Conservation (phyloP, 1,140 invertebrate genomes). For the Colletes gigas region DNA sequence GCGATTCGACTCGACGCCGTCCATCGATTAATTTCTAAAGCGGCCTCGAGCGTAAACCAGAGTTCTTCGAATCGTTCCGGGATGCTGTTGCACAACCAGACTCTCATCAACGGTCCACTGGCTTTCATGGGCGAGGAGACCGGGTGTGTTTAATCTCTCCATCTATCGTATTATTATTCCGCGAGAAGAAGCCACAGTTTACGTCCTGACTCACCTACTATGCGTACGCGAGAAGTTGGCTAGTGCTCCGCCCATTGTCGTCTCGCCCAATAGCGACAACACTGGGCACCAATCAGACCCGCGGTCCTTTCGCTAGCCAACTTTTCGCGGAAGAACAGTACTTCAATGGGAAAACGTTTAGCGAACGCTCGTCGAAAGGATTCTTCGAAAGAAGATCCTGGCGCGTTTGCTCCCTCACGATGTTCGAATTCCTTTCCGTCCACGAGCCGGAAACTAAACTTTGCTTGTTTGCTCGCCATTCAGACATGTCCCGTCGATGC, state of each 20-base stretch:
- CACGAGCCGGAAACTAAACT: neutral
- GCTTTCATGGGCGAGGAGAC: conserved; percentile 70
- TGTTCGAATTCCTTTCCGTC: neutral
- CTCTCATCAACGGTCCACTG: conserved; percentile 69
- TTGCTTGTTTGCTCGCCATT: neutral
- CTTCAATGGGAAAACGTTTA: conserved; percentile 60
- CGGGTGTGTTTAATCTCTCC: conserved; percentile 42
- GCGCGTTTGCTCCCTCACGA: too few relatives aligned
- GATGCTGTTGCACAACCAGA: conserved; percentile 73
- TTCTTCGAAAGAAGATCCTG: neutral
- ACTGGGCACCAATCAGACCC: too few relatives aligned
- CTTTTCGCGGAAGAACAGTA: too few relatives aligned
- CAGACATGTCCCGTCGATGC: conserved; percentile 67
- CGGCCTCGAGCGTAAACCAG: neutral
- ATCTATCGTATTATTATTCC: too few relatives aligned
- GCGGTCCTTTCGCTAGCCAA: too few relatives aligned
- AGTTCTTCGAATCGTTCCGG: conserved; percentile 27
- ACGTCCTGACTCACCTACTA: too few relatives aligned
- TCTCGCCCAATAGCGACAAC: too few relatives aligned
- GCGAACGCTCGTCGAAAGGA: conserved; percentile 2
- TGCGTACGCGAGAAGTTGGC: too few relatives aligned
- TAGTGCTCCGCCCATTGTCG: too few relatives aligned
- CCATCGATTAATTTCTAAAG: neutral
- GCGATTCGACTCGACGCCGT: conserved; percentile 1
- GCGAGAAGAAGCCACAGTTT: too few relatives aligned